Evolutionary conservation across 30 jellyfish, hydroid and myxozoan genomes (phyloP), one percentile per base, ranked within the genome.

Genomic region (Turritopsis rubra): DNA sequence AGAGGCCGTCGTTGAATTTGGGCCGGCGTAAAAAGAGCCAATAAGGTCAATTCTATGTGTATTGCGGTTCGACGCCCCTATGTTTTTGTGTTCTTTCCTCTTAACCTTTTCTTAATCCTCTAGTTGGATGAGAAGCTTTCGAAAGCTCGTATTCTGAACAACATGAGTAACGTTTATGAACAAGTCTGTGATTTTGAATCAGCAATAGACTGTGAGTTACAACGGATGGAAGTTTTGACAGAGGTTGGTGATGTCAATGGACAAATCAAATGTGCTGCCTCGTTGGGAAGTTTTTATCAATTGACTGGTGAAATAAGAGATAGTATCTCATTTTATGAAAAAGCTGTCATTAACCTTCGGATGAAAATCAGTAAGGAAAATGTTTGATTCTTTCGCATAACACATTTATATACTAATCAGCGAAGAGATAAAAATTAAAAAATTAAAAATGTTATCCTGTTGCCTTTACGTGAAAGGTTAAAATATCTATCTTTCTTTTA

Each of bases 161-260:
- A 93, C 86, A 93, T 93, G 97, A 92, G 96, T 70, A 93, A 89
- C 66, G 81, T 93, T 18, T 89, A 93, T 25, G 96, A 88, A 30
- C 26, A 28, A 28, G 71, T 25, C 53, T 88, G 72, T 23, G 99
- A 93, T 54, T 86, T 93, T 79, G 99, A 93, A 8, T 88, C 97
- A 0, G 96, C 96, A 8, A 80, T 93, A 21, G 99, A 93, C 52
- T 93, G 96, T 60, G 80, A 53, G 29, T 66, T 28, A 27, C 75
- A 83, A 74, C 84, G 99, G 41, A 90, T 90, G 53, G 96, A 93
- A 54, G 17, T 93, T 8, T 87, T 91, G 1, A 52, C 88, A 24
- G 96, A 88, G 52, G 16, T 88, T 54, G 73, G 90, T 22, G 99
- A 93, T 54, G 80, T 84, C 18, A 95, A 93, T 68, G 97, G 96